Percentiles rank a stretch among this genome's conserved stretches.
These are phyloP conservation scores for Megatriorchis doriae DNA, from an alignment of 2,113 vertebrate species.

Conservation along the genomic window DNA sequence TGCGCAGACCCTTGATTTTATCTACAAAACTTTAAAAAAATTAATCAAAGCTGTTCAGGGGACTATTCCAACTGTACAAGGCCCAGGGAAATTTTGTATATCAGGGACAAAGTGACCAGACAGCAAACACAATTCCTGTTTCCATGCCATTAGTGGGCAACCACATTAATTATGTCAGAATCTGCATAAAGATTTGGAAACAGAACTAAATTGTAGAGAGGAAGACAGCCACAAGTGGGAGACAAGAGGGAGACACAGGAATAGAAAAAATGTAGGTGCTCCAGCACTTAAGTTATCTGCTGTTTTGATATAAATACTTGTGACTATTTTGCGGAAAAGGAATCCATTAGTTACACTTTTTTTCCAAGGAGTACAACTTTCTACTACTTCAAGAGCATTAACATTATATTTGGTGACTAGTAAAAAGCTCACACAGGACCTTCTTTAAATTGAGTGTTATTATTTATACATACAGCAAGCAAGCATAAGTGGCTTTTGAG, in stretches of 20 bases:
- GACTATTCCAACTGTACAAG: neutral
- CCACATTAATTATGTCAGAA: neutral
- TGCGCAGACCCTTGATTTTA: neutral
- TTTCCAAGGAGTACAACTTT: neutral
- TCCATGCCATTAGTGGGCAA: neutral
- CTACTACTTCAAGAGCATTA: neutral
- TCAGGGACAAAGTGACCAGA: neutral
- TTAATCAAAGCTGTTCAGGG: neutral
- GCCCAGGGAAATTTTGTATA: neutral
- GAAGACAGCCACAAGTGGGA: neutral
- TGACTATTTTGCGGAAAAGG: neutral
- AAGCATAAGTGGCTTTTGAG: constrained; percentile 1
- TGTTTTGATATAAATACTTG: neutral
- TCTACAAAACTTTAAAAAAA: neutral
- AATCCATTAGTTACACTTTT: neutral
- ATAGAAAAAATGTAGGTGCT: neutral
- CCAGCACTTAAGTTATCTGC: neutral
- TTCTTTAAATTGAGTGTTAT: neutral
- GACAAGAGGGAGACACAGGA: neutral
- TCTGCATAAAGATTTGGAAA: neutral
- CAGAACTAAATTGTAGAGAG: neutral
- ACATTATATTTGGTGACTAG: neutral
- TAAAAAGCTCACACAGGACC: neutral
- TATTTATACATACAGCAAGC: constrained; percentile 33
- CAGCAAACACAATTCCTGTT: neutral